A percentile compares a stretch with the other conserved stretches of the same genome.
Evolutionary conservation across 2,797 vertebrate species (phyloP).

Genomic region (Cynodonichthys magdalenae): DNA sequence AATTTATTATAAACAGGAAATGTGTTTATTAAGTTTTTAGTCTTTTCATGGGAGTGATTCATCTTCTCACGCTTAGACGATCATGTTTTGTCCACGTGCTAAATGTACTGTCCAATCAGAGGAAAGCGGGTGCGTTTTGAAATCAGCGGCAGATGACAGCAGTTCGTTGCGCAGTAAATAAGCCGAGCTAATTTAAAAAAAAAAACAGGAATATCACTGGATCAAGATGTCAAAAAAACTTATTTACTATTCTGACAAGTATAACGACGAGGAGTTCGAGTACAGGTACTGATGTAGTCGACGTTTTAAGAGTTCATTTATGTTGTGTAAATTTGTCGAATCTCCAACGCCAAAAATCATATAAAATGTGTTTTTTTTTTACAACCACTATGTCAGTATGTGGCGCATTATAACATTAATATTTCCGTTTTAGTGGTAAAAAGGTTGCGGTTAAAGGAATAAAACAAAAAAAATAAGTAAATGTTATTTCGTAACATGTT

Average conservation of each 20-base stretch:
- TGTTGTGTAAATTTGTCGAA: neutral
- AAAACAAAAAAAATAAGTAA: too few species aligned
- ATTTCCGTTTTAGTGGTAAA: too few species aligned
- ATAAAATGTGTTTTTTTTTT: neutral
- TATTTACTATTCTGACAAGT: slow-evolving; percentile 85
- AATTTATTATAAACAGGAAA: fast-evolving
- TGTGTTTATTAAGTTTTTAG: neutral
- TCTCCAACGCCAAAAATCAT: neutral
- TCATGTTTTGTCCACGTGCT: slow-evolving; percentile 21
- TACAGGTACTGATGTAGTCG: slow-evolving; percentile 73
- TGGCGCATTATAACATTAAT: neutral
- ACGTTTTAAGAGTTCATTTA: slow-evolving; percentile 3
- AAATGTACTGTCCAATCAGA: slow-evolving; percentile 60
- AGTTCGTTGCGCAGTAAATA: slow-evolving; percentile 14
- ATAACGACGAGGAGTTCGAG: slow-evolving; percentile 83
- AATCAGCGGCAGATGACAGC: slow-evolving; percentile 72
- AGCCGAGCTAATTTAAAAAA: neutral
- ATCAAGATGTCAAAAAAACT: slow-evolving; percentile 81
- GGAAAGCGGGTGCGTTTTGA: slow-evolving; percentile 69
- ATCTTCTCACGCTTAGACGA: neutral
- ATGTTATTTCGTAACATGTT: too few species aligned
- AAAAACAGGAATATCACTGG: neutral
- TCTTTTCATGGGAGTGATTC: neutral
- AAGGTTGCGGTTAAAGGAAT: neutral
- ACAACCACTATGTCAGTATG: too few species aligned